These are phyloP conservation scores for Chelonia mydas DNA, from an alignment of 2,797 vertebrate species.

Conservation along the genomic window DNA sequence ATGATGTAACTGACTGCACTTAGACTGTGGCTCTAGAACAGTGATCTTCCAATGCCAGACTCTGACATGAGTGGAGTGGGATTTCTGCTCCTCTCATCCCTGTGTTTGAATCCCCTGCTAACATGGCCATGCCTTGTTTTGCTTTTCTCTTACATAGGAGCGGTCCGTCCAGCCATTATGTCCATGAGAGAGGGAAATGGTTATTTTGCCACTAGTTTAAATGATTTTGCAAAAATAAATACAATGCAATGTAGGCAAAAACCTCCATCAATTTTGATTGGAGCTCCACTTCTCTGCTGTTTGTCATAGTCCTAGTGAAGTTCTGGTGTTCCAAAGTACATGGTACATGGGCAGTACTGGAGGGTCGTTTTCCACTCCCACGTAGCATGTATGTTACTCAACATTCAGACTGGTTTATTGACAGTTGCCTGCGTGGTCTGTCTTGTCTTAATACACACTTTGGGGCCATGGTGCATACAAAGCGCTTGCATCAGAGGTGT, in stretches of 20 bases:
- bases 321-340: constrained; percentile 22
- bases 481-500: fast-evolving
- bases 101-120: neutral
- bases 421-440: neutral
- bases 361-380: neutral
- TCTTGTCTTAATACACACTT: fast-evolving
- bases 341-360: fast-evolving
- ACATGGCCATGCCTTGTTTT: fast-evolving
- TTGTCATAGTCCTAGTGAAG: fast-evolving
- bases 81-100: neutral
- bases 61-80: neutral
- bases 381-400: fast-evolving
- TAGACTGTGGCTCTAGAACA: neutral
- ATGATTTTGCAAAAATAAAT: neutral
- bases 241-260: neutral
- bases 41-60: neutral
- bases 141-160: fast-evolving
- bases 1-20: fast-evolving
- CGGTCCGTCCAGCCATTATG: neutral
- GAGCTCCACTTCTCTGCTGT: neutral
- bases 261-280: fast-evolving
- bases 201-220: neutral
- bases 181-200: neutral
- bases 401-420: neutral
- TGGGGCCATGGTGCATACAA: neutral